These are phyloP conservation scores for Euzophera pinguis DNA, from an alignment of 2,888 invertebrate species.

Conservation along the genomic window DNA sequence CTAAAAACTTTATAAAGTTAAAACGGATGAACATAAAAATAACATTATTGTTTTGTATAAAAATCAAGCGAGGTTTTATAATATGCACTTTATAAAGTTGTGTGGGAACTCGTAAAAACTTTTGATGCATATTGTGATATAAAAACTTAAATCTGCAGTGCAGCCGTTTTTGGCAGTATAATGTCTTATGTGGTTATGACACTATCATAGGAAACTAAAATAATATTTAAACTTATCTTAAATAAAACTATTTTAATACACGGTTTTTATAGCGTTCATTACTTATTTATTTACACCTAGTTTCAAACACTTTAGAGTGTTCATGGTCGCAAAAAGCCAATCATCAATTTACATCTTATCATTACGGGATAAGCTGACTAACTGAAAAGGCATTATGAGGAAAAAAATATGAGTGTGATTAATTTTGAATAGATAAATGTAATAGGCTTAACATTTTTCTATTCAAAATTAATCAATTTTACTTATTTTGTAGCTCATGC, in stretches of 20 bases:
- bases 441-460: too few species aligned
- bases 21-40: background rate
- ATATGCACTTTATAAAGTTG: constrained; percentile 6
- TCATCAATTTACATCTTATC: too few species aligned
- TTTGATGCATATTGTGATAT: background rate
- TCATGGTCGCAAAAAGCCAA: too few species aligned
- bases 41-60: background rate
- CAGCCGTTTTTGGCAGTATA: background rate
- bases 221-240: background rate
- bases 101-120: constrained; percentile 13
- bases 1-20: background rate
- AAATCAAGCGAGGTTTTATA: background rate
- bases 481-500: background rate
- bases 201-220: background rate
- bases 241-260: too few species aligned
- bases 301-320: too few species aligned
- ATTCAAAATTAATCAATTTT: background rate
- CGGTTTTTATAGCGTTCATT: too few species aligned
- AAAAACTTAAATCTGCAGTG: constrained; percentile 8
- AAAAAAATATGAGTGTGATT: too few species aligned
- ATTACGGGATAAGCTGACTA: too few species aligned
- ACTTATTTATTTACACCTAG: too few species aligned
- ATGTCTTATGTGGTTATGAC: background rate
- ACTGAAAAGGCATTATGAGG: too few species aligned
- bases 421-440: too few species aligned